Percentiles rank a stretch among this genome's conserved stretches.
These are phyloP conservation scores for Drosophila kanekoi DNA, from an alignment of 2,888 invertebrate species.

Conservation along the genomic window DNA sequence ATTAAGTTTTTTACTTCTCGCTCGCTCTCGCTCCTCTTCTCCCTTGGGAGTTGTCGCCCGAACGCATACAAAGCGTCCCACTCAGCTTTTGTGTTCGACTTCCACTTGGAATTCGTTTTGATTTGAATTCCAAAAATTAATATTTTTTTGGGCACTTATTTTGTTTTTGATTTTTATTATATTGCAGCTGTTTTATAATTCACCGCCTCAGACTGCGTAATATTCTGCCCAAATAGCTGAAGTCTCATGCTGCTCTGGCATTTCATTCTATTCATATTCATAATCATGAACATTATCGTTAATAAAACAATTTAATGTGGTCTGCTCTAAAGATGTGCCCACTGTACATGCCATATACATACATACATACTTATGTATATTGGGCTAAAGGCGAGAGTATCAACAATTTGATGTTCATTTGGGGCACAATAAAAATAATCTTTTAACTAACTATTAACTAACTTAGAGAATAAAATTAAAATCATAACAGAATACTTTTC, in stretches of 20 bases:
- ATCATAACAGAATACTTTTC: no score
- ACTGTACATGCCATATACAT: not conserved
- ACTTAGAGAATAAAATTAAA: no score
- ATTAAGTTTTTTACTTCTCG: conserved; percentile 57
- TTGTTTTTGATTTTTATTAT: not conserved
- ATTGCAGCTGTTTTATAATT: conserved; percentile 3
- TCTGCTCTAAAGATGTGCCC: conserved; percentile 23
- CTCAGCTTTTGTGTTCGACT: conserved; percentile 42
- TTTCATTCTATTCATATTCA: conserved; percentile 62
- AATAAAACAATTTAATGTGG: conserved; percentile 71
- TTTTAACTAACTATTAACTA: not conserved
- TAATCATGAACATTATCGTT: conserved; percentile 63
- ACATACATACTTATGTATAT: no score
- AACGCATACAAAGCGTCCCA: conserved; percentile 63
- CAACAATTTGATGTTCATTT: not conserved
- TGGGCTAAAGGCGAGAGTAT: not conserved
- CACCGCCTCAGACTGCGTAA: conserved; percentile 2
- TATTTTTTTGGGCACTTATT: conserved; percentile 30
- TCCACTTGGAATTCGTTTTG: conserved; percentile 31
- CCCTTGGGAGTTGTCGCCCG: conserved; percentile 51
- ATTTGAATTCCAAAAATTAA: conserved; percentile 61
- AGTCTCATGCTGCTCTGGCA: conserved; percentile 18
- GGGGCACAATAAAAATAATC: not conserved
- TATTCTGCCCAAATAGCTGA: conserved; percentile 1
- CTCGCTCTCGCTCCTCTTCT: not conserved